These are phyloP conservation scores for Neuroterus valhalla DNA, from an alignment of 1,140 invertebrate genomes.

Conservation along the genomic window DNA sequence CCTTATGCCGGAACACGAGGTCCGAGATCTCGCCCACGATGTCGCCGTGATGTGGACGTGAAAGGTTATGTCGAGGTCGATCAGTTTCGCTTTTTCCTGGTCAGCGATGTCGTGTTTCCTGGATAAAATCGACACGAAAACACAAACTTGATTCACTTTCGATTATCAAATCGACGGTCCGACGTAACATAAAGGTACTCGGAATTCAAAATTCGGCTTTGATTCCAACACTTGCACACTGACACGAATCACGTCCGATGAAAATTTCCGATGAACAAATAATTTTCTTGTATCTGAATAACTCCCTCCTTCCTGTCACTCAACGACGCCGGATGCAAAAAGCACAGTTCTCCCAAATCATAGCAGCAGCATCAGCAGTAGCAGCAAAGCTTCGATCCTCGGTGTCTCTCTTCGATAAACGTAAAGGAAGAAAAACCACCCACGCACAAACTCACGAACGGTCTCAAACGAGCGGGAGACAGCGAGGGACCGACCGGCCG, in stretches of 20 bases:
- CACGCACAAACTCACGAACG: slow-evolving; percentile 18
- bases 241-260: neutral
- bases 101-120: slow-evolving; percentile 14
- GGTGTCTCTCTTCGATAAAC: neutral
- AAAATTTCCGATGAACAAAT: too few relatives aligned
- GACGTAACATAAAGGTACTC: slow-evolving; percentile 16
- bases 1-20: slow-evolving; percentile 30
- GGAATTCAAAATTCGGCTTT: neutral
- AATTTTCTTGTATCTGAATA: too few relatives aligned
- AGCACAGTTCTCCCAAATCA: slow-evolving; percentile 21
- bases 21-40: slow-evolving; percentile 30
- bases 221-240: neutral
- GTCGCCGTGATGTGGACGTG: slow-evolving; percentile 24
- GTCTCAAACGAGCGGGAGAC: neutral
- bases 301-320: slow-evolving; percentile 21
- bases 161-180: neutral
- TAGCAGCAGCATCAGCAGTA: slow-evolving; percentile 14
- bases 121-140: neutral
- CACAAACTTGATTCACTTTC: slow-evolving; percentile 11
- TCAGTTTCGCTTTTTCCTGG: slow-evolving; percentile 22
- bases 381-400: slow-evolving; percentile 10
- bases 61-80: slow-evolving; percentile 28
- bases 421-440: slow-evolving; percentile 32
- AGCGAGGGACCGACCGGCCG: slow-evolving; percentile 17
- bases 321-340: slow-evolving; percentile 11